These are phyloP conservation scores for Pantherophis vulpinus DNA, from an alignment of 2,797 vertebrate species.

Conservation along the genomic window DNA sequence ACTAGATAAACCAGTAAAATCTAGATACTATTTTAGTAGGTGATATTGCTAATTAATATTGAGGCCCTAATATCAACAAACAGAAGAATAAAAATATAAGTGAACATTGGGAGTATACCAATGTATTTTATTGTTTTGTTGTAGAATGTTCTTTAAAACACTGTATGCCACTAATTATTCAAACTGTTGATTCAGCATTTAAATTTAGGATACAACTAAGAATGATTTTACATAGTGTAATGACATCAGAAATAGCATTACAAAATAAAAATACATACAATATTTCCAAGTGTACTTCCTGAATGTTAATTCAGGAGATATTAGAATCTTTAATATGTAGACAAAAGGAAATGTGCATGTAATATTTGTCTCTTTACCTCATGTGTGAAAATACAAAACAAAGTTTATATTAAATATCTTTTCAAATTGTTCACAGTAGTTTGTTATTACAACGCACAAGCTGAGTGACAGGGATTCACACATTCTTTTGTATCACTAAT, in stretches of 20 bases:
- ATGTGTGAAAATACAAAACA: conserved; percentile 5
- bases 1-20: not conserved
- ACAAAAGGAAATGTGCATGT: not conserved
- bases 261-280: not conserved
- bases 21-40: not conserved
- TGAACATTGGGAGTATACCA: not conserved
- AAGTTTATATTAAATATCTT: conserved; percentile 7
- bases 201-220: not conserved
- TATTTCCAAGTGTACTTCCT: not conserved
- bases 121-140: not conserved
- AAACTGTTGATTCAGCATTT: not conserved
- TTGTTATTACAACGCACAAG: not conserved
- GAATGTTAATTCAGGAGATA: not conserved
- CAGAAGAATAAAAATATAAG: not conserved
- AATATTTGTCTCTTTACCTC: not conserved
- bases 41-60: not conserved
- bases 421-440: not conserved
- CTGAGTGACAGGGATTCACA: not conserved
- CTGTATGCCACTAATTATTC: not conserved
- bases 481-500: not conserved
- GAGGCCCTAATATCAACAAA: not conserved
- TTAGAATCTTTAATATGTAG: not conserved
- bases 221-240: not conserved
- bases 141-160: not conserved
- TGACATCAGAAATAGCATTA: not conserved